Evolutionary conservation across 2,797 vertebrate genomes (phyloP), one percentile per base, ranked within the genome.

Genomic region (Euphonia xanthogaster): DNA sequence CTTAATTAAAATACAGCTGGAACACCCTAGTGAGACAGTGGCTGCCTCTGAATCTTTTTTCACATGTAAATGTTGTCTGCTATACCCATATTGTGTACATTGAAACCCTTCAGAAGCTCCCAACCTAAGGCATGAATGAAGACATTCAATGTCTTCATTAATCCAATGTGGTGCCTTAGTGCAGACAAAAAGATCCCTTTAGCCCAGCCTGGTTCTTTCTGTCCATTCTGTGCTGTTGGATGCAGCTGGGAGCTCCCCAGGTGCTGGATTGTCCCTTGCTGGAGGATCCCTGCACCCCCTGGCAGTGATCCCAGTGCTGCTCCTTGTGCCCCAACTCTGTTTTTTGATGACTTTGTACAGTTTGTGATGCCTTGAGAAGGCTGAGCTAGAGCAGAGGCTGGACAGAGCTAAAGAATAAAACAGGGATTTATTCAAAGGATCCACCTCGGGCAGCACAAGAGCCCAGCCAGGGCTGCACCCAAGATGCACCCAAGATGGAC

Each of bases 1-100:
- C 6, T 60, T 74, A 84, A 90, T 94, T 96, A 75, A 85, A 93
- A 90, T 48, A 17, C 18, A 76, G 16, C 33, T 65, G 57, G n/a
- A 78, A 27, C 53, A 53, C 17, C 57, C 27, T 23, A 23, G 50
- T 19, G 35, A 55, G 66, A 2, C 42, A 35, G 21, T 30, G 68
- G 37, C 71, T 72, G 47, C 20, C 71, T 81, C 28, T 44, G 60
- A 55, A 39, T 42, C 28, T 48, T 7, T 33, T 60, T 68, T 47
- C 2, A 14, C 14, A 28, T 78, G 65, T 40, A 28, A 48, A 27
- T 54, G 9, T 33, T 68, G 40, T 50, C 73, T 47, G 31, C 60
- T 15, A 12, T 17, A 14, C 47, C 54, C 37, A 4, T 6, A 7
- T 33, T 37, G 11, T 15, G 5, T 10, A 1, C 19, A 33, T 3